Evolutionary conservation across 1,140 invertebrate species (phyloP), one percentile per base, ranked within the genome.

Genomic region (Drosophila nannoptera): DNA sequence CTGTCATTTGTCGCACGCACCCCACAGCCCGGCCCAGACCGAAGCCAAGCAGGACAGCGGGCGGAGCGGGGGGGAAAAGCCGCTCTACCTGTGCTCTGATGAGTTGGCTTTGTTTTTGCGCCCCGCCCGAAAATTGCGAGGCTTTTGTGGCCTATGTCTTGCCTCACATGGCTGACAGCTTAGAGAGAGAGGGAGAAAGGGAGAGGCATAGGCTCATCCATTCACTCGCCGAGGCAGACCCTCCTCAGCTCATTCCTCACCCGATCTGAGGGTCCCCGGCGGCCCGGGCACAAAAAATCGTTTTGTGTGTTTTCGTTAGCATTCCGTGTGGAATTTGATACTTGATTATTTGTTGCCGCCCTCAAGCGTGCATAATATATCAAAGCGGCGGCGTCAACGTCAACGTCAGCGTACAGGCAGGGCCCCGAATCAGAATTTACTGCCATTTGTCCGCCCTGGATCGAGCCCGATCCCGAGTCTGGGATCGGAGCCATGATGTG

Each of bases 321-420:
- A 84, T 86, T 84, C 80, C 80, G 81, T 84, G 76, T 74, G 80
- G 80, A 84, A 84, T 84, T 84, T 84, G 80, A 84, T 84, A 86
- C 80, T 84, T 84, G 80, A 84, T 84, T 84, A 84, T 84, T 86
- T 84, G 81, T 86, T 83, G 80, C 80, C 69, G 81, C 69, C 80
- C 80, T 86, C 76, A 84, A 86, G 80, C 80, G 81, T 84, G 80
- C 80, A 84, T 84, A 84, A 84, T 84, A 84, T 84, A 86, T 84
- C 80, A 84, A 84, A 84, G 80, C 65, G 67, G 80, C 65, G 67
- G 77, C 80, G 73, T 76, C 78, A 75, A 84, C 78, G 68, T 84
- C 73, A 73, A 84, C 75, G 22, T 22, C 22, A 22, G 22, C 22
- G 22, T 71, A 67, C 61, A 73, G 55, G 35, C 42, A 65, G 36